phyloP scores from a whole-genome alignment of 2,888 invertebrate genomes.

The Stenoptilia bipunctidactyla region DNA sequence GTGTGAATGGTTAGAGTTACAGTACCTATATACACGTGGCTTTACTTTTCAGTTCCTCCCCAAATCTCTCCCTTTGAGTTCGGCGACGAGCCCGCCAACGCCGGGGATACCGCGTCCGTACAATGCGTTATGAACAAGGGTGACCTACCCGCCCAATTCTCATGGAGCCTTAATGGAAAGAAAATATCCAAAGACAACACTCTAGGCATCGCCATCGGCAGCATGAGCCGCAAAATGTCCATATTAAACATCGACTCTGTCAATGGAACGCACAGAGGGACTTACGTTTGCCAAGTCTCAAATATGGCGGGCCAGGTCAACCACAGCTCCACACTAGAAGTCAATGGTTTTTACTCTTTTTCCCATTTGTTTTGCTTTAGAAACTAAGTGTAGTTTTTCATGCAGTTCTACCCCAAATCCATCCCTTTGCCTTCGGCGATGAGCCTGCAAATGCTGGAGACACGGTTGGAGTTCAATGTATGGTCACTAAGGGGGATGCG shows the following conservation, averaged over 20 bases:
- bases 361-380: conserved; percentile 15
- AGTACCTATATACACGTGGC: conserved; percentile 23
- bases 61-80: conserved; percentile 78
- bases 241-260: conserved; percentile 79
- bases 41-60: conserved; percentile 69
- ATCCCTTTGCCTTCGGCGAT: conserved; percentile 83
- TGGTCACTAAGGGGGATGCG: conserved; percentile 83
- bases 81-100: conserved; percentile 78
- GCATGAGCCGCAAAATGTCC: conserved; percentile 74
- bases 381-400: conserved; percentile 14
- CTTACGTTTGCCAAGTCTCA: conserved; percentile 80
- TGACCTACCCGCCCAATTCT: conserved; percentile 82
- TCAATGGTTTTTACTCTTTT: conserved; percentile 73
- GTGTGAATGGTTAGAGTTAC: conserved; percentile 73
- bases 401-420: conserved; percentile 81
- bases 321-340: conserved; percentile 77
- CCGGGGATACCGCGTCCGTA: conserved; percentile 80
- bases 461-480: conserved; percentile 80
- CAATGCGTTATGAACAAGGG: conserved; percentile 83
- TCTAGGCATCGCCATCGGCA: conserved; percentile 73
- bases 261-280: conserved; percentile 78
- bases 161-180: conserved; percentile 75
- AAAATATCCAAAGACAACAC: conserved; percentile 64
- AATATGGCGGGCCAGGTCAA: conserved; percentile 78
- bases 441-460: conserved; percentile 84